Percentiles rank a stretch among this genome's conserved stretches.
Evolutionary conservation across 2,888 invertebrate species (phyloP).

Genomic region (Acronicta leporina): DNA sequence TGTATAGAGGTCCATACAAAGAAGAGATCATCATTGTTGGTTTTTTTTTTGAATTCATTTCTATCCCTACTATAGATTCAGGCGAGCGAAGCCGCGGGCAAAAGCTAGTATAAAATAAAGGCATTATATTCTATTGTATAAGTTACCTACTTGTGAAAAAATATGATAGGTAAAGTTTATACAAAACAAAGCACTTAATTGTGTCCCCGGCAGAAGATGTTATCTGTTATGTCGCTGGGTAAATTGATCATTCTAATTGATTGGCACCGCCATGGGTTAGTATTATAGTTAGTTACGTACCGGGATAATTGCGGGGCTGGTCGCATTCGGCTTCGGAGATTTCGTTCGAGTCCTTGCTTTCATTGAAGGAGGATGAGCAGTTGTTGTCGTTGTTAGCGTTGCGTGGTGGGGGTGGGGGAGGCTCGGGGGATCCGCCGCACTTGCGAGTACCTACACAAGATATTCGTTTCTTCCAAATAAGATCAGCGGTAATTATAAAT

Average conservation of each 20-base stretch:
- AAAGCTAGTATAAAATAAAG: no score
- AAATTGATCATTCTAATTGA: neutral
- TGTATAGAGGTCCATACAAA: no score
- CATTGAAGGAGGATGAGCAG: slow-evolving; percentile 95
- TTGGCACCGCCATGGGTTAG: neutral
- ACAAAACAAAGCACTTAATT: slow-evolving; percentile 22
- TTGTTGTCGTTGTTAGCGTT: slow-evolving; percentile 94
- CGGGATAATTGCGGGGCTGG: slow-evolving; percentile 95
- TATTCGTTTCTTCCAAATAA: no score
- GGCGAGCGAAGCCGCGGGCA: no score
- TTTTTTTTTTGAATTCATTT: no score
- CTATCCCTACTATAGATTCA: no score
- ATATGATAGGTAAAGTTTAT: neutral
- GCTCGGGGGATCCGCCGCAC: slow-evolving; percentile 86
- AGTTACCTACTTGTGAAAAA: no score
- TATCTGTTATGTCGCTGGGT: slow-evolving; percentile 13
- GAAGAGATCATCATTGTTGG: no score
- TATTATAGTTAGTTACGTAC: slow-evolving; percentile 80
- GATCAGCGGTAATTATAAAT: no score
- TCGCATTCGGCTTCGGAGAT: slow-evolving; percentile 98
- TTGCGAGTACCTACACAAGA: slow-evolving; percentile 76
- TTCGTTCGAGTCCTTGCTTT: slow-evolving; percentile 98
- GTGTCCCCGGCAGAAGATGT: slow-evolving; percentile 66
- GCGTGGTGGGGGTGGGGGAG: slow-evolving; percentile 93
- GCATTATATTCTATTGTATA: no score